Conservation (phyloP, 2,888 invertebrate genomes). For the Pristionchus arcanus region DNA sequence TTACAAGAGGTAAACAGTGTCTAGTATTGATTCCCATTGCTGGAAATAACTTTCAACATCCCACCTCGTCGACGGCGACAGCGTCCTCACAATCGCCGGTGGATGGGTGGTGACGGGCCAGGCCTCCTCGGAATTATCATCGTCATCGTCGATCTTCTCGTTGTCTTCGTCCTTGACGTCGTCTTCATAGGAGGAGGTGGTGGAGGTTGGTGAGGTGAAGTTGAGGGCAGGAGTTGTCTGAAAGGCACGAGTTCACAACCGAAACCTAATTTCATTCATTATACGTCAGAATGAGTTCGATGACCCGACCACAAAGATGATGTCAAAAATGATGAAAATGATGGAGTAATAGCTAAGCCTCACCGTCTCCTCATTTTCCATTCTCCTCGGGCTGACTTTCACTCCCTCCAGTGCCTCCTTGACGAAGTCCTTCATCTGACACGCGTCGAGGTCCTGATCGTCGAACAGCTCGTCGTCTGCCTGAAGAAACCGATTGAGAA, state of each 20-base stretch:
- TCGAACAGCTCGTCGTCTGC: conserved; percentile 57
- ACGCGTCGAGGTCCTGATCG: no score
- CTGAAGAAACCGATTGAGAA: no score
- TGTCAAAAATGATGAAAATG: no score
- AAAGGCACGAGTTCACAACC: no score
- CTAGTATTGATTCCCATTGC: neutral
- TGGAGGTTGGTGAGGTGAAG: neutral
- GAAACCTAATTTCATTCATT: no score
- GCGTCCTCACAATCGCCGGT: conserved; percentile 12
- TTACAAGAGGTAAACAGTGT: no score
- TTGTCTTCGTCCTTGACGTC: no score
- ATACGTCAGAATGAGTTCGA: no score
- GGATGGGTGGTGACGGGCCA: neutral
- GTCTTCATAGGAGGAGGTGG: neutral
- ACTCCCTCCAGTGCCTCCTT: conserved; percentile 25
- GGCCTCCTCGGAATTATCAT: neutral
- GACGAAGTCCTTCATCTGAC: neutral
- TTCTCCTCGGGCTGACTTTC: neutral
- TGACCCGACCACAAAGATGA: no score
- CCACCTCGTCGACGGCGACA: conserved; percentile 36
- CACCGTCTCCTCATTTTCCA: neutral
- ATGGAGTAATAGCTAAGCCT: no score
- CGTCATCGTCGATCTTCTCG: no score
- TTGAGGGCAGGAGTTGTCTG: neutral
- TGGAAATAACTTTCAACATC: neutral